Percentiles rank a stretch among this genome's conserved stretches.
These are phyloP conservation scores for Masticophis lateralis DNA, from an alignment of 2,797 vertebrate genomes.

Conservation along the genomic window DNA sequence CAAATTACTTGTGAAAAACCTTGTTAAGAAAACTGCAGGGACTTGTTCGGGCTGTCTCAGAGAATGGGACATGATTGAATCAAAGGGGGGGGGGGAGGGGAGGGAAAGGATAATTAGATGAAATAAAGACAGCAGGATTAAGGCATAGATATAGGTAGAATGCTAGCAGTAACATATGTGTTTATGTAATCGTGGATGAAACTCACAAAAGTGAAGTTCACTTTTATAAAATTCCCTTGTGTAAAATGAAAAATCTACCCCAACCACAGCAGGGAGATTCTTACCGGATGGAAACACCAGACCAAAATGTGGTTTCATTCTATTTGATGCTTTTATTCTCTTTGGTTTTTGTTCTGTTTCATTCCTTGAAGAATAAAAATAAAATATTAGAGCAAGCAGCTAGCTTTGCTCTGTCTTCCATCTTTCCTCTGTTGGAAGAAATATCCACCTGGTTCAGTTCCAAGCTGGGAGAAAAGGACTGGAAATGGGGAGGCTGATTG, in stretches of 20 bases:
- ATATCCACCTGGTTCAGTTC: too few species aligned
- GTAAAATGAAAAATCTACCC: neutral
- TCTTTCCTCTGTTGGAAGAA: neutral
- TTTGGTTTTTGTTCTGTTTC: neutral
- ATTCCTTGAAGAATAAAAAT: neutral
- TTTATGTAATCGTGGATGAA: neutral
- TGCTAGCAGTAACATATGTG: neutral
- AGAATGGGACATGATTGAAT: neutral
- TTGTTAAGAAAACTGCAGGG: neutral
- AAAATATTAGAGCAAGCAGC: neutral
- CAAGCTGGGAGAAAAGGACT: too few species aligned
- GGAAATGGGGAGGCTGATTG: too few species aligned
- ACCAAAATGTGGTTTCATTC: neutral
- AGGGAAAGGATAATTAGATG: neutral
- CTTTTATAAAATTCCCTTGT: neutral
- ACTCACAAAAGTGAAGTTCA: neutral
- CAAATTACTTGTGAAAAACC: too few species aligned
- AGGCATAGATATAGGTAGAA: neutral
- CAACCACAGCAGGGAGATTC: neutral
- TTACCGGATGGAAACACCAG: neutral
- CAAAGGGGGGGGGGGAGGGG: accelerated
- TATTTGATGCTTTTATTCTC: neutral
- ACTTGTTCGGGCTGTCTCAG: neutral
- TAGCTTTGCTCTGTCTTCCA: neutral
- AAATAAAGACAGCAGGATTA: neutral